These are phyloP conservation scores for Varroa destructor DNA, from an alignment of 1,140 invertebrate genomes.

Conservation along the genomic window DNA sequence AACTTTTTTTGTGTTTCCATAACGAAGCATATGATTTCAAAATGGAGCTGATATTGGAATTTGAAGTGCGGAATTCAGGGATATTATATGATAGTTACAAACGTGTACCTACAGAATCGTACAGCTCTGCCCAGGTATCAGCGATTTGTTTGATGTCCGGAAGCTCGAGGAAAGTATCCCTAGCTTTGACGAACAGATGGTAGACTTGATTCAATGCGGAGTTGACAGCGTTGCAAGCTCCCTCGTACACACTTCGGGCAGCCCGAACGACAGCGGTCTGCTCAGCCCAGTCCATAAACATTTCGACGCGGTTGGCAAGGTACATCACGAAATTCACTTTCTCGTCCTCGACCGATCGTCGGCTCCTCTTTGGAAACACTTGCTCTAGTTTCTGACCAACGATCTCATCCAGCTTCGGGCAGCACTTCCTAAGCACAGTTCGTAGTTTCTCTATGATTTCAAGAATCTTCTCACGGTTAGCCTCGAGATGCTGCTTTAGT, in stretches of 20 bases:
- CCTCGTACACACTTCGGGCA: background rate
- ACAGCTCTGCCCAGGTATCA: constrained; percentile 22
- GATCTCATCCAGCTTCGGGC: background rate
- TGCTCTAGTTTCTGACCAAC: background rate
- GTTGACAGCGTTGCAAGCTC: background rate
- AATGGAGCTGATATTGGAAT: too few relatives aligned
- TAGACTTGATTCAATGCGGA: background rate
- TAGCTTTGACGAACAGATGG: background rate
- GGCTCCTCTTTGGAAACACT: background rate
- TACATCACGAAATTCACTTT: background rate
- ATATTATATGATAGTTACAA: background rate
- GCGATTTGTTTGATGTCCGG: constrained; percentile 19
- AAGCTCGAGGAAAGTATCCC: constrained; percentile 3
- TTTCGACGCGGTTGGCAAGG: background rate
- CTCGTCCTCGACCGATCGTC: constrained; percentile 11
- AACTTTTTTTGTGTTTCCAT: too few relatives aligned
- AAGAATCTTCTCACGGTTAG: constrained; percentile 2
- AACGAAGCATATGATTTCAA: too few relatives aligned
- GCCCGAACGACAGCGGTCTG: background rate
- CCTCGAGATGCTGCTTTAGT: background rate
- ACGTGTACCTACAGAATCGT: constrained; percentile 9
- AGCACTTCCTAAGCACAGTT: background rate
- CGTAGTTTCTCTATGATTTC: background rate
- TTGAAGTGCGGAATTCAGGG: too few relatives aligned
- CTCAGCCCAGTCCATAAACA: background rate